These are phyloP conservation scores for Coenonympha glycerion DNA, from an alignment of 2,888 invertebrate genomes.

Conservation along the genomic window DNA sequence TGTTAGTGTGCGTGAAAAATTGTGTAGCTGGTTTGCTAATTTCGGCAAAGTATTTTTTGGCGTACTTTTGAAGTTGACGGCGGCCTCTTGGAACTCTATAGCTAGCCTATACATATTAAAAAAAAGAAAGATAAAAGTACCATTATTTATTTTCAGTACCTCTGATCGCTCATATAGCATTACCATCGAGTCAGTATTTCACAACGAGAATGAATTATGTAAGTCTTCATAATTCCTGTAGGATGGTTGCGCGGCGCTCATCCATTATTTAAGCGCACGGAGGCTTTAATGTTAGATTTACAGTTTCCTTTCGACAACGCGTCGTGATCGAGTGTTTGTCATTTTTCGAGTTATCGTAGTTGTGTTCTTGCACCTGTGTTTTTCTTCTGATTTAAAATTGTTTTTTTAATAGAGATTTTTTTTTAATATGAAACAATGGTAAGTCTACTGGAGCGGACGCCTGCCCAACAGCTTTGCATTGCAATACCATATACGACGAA, in stretches of 20 bases:
- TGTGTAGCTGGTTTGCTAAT: no score
- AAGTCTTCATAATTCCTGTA: slow-evolving; percentile 57
- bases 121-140: no score
- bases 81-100: no score
- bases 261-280: slow-evolving; percentile 58
- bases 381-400: background rate
- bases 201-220: slow-evolving; percentile 55
- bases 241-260: slow-evolving; percentile 50
- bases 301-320: slow-evolving; percentile 44
- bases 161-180: slow-evolving; percentile 40
- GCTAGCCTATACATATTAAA: no score
- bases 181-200: slow-evolving; percentile 41
- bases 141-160: slow-evolving; percentile 21
- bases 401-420: background rate
- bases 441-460: no score
- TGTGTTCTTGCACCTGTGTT: slow-evolving; percentile 26
- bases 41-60: no score
- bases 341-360: slow-evolving; percentile 35
- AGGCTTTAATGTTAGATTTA: slow-evolving; percentile 59
- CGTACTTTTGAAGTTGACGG: no score
- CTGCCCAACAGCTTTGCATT: no score
- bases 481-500: no score
- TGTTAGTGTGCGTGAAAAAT: no score
- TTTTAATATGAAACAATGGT: no score
- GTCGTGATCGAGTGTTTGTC: slow-evolving; percentile 37